phyloP scores from a whole-genome alignment of 2,888 invertebrate species.

The Capitulum mitella region DNA sequence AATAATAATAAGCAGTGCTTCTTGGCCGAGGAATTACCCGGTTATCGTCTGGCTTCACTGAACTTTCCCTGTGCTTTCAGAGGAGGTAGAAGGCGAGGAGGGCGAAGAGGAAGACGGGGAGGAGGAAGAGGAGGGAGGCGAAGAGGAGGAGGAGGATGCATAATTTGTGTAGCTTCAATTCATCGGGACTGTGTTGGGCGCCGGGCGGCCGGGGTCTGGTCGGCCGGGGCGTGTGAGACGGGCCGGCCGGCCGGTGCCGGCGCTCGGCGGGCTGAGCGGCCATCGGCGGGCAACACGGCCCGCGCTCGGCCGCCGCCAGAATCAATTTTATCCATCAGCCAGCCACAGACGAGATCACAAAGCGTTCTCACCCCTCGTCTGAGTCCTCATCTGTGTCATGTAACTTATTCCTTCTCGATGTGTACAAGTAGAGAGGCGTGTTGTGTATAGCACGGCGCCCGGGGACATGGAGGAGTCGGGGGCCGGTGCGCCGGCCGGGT shows the following conservation, averaged over 20 bases:
- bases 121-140: constrained; percentile 23
- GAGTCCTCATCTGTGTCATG: constrained; percentile 13
- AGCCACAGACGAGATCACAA: constrained; percentile 16
- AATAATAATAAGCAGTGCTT: no score
- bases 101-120: constrained; percentile 24
- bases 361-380: constrained; percentile 16
- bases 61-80: no score
- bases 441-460: neutral
- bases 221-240: neutral
- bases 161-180: constrained; percentile 22
- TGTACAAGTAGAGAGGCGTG: constrained; percentile 7
- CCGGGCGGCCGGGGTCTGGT: neutral
- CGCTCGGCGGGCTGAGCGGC: neutral
- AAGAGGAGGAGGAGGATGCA: constrained; percentile 27
- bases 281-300: neutral
- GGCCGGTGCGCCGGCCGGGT: neutral
- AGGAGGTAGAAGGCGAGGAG: constrained; percentile 27
- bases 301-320: neutral
- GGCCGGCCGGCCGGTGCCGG: neutral
- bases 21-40: no score
- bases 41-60: no score
- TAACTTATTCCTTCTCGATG: constrained; percentile 15
- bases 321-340: constrained; percentile 13
- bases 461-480: neutral
- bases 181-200: neutral